Percentiles rank a stretch among this genome's conserved stretches.
Evolutionary conservation across 2,888 invertebrate species (phyloP).

Genomic region (Drosophila infuscata): DNA sequence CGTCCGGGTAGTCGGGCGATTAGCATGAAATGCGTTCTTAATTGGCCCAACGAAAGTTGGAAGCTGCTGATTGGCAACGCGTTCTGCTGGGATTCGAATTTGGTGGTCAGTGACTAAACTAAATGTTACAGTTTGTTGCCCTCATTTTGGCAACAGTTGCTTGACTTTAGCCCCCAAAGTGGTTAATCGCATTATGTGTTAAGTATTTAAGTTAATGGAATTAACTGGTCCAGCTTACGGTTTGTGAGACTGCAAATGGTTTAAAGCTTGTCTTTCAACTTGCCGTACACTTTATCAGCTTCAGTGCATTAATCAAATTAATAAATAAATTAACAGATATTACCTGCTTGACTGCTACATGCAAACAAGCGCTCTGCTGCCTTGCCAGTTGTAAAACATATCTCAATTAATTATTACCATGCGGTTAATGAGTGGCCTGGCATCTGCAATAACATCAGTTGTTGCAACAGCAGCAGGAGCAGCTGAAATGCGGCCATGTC

Average conservation of each 20-base stretch:
- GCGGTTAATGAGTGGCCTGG: conserved; percentile 63
- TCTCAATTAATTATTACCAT: conserved; percentile 82
- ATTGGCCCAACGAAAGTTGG: conserved; percentile 58
- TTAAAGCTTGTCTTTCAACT: conserved; percentile 13
- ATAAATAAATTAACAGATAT: conserved; percentile 82
- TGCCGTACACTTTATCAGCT: conserved; percentile 58
- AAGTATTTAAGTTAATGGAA: conserved; percentile 53
- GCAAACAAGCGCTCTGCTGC: conserved; percentile 15
- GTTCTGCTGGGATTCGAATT: conserved; percentile 46
- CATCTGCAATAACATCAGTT: conserved; percentile 38
- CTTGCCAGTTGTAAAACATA: conserved; percentile 62
- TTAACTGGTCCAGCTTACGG: conserved; percentile 40
- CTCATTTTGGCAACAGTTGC: conserved; percentile 18
- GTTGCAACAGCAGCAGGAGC: conserved; percentile 4
- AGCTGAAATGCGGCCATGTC: conserved; percentile 48
- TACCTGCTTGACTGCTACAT: conserved; percentile 21
- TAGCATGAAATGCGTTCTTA: conserved; percentile 70
- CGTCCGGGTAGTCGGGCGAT: conserved; percentile 48
- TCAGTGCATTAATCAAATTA: conserved; percentile 82
- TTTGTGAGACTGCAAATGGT: conserved; percentile 6
- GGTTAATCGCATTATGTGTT: conserved; percentile 50
- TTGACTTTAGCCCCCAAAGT: conserved; percentile 14
- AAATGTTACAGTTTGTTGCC: conserved; percentile 40
- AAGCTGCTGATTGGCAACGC: conserved; percentile 38
- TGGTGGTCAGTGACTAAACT: conserved; percentile 69